A percentile compares a stretch with the other conserved stretches of the same genome.
Conservation (phyloP, 2,113 vertebrate species). For the Trogon surrucura region DNA sequence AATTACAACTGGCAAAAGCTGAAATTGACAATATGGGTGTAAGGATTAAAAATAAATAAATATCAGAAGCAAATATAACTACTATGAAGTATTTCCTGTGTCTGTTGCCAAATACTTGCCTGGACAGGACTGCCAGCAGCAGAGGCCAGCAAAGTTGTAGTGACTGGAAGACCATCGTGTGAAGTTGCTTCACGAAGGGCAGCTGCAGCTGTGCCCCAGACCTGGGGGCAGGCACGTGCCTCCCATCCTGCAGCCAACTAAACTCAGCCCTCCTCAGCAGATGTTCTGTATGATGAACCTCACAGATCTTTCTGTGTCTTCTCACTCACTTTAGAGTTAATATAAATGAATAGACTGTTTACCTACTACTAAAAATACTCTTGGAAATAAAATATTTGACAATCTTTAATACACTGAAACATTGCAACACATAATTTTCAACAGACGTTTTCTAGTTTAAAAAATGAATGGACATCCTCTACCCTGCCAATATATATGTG, state of each 20-base stretch:
- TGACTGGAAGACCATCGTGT: background rate
- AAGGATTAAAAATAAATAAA: background rate
- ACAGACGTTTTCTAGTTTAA: background rate
- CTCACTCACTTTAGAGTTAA: background rate
- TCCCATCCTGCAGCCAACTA: background rate
- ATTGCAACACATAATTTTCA: background rate
- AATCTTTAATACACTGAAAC: background rate
- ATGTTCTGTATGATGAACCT: background rate
- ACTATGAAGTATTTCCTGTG: background rate
- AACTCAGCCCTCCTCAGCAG: background rate
- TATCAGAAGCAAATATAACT: background rate
- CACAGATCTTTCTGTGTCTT: background rate
- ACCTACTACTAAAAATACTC: background rate
- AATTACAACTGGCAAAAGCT: background rate
- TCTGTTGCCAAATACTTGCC: background rate
- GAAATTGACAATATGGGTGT: background rate
- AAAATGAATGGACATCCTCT: background rate
- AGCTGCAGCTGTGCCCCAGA: background rate
- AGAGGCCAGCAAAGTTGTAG: background rate
- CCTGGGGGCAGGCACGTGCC: fast-evolving
- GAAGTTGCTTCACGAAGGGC: background rate
- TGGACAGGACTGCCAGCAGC: background rate
- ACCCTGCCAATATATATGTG: background rate
- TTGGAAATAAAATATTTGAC: background rate
- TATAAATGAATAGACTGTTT: background rate